Conservation (phyloP, 1,140 invertebrate species). For the Panulirus ornatus region DNA sequence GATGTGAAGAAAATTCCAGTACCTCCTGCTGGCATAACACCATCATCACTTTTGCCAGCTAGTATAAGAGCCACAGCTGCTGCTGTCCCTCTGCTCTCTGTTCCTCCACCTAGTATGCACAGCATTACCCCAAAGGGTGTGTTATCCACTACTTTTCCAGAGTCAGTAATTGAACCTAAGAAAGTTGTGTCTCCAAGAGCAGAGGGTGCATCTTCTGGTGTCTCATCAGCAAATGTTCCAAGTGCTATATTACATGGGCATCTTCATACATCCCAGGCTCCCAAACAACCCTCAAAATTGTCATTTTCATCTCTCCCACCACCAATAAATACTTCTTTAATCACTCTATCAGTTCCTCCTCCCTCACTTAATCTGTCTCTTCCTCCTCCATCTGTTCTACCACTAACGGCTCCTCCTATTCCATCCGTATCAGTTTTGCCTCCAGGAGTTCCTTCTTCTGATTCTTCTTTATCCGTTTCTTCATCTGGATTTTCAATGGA, state of each 20-base stretch:
- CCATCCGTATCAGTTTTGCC: not conserved
- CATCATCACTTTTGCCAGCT: constrained; percentile 4
- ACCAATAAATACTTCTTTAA: not conserved
- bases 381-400: constrained; percentile 2
- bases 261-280: not conserved
- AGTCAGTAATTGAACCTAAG: not conserved
- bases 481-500: not conserved
- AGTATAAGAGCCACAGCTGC: not conserved
- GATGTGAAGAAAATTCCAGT: constrained; percentile 40
- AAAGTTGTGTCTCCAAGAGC: not conserved
- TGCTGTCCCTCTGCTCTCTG: not conserved
- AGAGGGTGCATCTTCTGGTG: not conserved
- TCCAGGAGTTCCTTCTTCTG: not conserved
- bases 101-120: not conserved
- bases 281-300: constrained; percentile 4
- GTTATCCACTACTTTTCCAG: not conserved
- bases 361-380: constrained; percentile 18
- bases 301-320: not conserved
- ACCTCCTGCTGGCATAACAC: constrained; percentile 45
- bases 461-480: not conserved
- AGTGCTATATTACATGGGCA: not conserved
- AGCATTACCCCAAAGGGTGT: not conserved
- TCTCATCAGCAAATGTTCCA: not conserved
- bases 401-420: not conserved
- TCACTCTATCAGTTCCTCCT: constrained; percentile 29